phyloP scores from a whole-genome alignment of 2,888 invertebrate genomes.

The Diarsia brunnea region DNA sequence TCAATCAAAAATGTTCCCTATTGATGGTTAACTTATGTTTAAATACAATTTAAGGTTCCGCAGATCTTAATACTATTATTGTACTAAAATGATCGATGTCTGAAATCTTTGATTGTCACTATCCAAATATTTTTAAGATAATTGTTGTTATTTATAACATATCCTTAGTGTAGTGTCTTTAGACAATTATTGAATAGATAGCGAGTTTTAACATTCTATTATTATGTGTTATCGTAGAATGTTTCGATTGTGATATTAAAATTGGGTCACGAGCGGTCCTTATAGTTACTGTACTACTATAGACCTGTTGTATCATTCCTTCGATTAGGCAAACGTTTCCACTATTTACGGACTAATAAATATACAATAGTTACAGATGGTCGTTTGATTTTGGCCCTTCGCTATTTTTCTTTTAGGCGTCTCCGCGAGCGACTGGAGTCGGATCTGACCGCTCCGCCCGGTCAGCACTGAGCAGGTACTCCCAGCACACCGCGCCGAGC shows the following conservation, averaged over 20 bases:
- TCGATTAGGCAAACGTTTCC: conserved; percentile 50
- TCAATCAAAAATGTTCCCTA: conserved; percentile 17
- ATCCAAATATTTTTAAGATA: conserved; percentile 39
- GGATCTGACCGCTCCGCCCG: conserved; percentile 21
- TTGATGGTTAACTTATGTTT: conserved; percentile 36
- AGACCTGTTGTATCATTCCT: conserved; percentile 62
- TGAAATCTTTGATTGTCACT: conserved; percentile 38
- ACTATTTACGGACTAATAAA: conserved; percentile 73
- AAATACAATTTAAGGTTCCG: conserved; percentile 29
- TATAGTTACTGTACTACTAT: conserved; percentile 35
- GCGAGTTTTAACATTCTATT: conserved; percentile 45
- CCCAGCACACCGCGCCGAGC: conserved; percentile 16
- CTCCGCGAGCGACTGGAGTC: conserved; percentile 48
- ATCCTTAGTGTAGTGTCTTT: conserved; percentile 53
- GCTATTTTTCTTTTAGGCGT: conserved; percentile 58
- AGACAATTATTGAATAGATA: conserved; percentile 52
- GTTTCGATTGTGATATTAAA: conserved; percentile 66
- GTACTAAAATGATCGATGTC: conserved; percentile 33
- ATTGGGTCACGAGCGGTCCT: conserved; percentile 42
- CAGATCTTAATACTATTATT: conserved; percentile 25
- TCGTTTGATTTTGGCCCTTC: conserved; percentile 80
- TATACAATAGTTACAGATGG: conserved; percentile 75
- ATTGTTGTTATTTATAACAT: conserved; percentile 56
- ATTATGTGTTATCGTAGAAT: conserved; percentile 37
- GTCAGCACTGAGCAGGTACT: conserved; percentile 47